Percentiles rank a stretch among this genome's conserved stretches.
phyloP scores from a whole-genome alignment of 2,797 vertebrate genomes.

The Dendrocincla fuliginosa region DNA sequence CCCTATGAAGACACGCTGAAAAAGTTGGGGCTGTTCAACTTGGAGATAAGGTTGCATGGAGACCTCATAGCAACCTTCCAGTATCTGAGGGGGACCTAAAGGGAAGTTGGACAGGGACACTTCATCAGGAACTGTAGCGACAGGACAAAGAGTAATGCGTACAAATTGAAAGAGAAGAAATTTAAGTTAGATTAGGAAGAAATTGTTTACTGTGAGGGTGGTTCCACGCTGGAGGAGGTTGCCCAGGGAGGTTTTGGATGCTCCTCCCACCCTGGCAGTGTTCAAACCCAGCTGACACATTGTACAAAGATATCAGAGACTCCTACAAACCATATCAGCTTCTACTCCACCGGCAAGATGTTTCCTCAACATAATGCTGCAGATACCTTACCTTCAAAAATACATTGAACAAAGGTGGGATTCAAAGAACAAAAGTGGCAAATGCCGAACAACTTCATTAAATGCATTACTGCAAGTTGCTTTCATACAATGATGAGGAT shows the following conservation, averaged over 20 bases:
- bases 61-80: accelerated
- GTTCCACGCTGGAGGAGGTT: not conserved
- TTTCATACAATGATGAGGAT: not conserved
- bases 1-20: not conserved
- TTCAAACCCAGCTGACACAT: not conserved
- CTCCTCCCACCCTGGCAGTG: too few species aligned
- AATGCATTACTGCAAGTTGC: not conserved
- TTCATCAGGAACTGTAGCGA: not conserved
- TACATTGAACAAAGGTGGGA: not conserved
- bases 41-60: not conserved
- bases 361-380: not conserved
- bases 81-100: not conserved
- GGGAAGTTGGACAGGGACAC: not conserved
- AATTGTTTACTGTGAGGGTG: not conserved
- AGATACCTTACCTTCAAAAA: not conserved
- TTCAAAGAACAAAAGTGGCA: not conserved
- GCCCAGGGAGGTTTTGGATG: not conserved
- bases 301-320: not conserved
- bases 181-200: not conserved
- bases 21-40: not conserved
- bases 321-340: not conserved
- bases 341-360: not conserved
- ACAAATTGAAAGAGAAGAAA: not conserved
- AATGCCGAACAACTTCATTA: not conserved
- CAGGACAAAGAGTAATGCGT: not conserved